Conservation (phyloP, 2,797 vertebrate genomes). For the Dryobates pubescens region DNA sequence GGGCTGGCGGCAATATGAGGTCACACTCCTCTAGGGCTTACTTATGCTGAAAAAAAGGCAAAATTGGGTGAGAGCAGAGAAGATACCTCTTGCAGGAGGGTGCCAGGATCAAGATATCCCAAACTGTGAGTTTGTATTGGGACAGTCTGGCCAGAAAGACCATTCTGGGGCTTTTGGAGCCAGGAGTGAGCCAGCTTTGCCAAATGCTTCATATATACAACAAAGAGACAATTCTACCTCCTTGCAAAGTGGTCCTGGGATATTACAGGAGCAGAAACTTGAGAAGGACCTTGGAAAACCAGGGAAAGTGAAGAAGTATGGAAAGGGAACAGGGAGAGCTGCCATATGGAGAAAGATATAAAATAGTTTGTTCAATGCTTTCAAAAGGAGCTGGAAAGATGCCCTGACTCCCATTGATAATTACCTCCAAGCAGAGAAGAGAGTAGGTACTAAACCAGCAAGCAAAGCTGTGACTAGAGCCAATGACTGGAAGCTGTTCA, state of each 20-base stretch:
- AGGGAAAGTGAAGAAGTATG: not conserved
- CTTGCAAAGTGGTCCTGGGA: not conserved
- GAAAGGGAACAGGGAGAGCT: not conserved
- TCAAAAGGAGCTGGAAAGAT: constrained; percentile 39
- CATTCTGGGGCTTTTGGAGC: not conserved
- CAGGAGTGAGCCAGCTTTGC: not conserved
- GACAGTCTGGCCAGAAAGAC: not conserved
- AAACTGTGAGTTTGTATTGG: not conserved
- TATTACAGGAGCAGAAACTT: not conserved
- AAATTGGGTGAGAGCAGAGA: not conserved
- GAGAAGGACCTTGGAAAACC: constrained; percentile 16
- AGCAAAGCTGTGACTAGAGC: constrained; percentile 39
- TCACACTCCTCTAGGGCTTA: not conserved
- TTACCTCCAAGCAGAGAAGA: constrained; percentile 14
- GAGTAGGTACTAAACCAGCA: constrained; percentile 31
- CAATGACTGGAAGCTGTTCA: constrained; percentile 38
- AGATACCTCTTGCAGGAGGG: not conserved
- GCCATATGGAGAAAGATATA: not conserved
- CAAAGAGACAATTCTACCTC: not conserved
- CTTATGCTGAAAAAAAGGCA: not conserved
- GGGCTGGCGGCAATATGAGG: fast-evolving
- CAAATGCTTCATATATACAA: not conserved
- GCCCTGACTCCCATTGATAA: constrained; percentile 39
- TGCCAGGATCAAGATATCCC: not conserved
- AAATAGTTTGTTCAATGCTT: constrained; percentile 26